Base-by-base conservation (phyloP, 2,888 invertebrate species). In the Melinaea menophilus region DNA sequence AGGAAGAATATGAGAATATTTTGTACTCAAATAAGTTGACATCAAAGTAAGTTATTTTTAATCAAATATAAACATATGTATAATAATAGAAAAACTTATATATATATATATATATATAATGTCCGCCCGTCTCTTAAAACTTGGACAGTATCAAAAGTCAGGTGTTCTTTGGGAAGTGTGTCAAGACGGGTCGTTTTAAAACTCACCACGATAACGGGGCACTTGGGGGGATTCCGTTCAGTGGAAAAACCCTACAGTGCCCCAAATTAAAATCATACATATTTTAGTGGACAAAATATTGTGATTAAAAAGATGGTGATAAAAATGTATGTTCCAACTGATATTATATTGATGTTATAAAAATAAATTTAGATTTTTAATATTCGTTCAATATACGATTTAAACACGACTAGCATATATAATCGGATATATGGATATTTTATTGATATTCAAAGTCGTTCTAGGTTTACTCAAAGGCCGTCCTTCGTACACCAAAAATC, bases 171-270 rank as follows among this genome's bases (percentile, higher is more conserved):
- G 67, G 72, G 71, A 83, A 82, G 72, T 83, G 71, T 84, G 84
- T 85, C 85, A 85, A 82, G 82, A 79, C 75, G 79, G 69, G 70
- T 69, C 72, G 74, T 76, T 80, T 78, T 79, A 75, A 78, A 79
- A 77, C 78, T 73, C 69, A 75, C 71, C 74, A 70, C 69, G 33
- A 46, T 59, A 59, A 65, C 56, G 65, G 61, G 33, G 61, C 65
- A 64, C 62, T 67, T 56, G 62, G 34, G 60, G 48, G 62, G 62
- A 56, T 69, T 62, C 63, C 54, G 62, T 65, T 46, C 61, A 62
- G 66, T 64, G 55, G 56, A 55, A 57, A 55, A 58, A 22, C 33
- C 60, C 55, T 60, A 62, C 55, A 5, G 48, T 22, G 22, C 31
- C n/a, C 12, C 5, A 47, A n/a, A 51, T 7, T 11, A 51, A 51